phyloP scores from a whole-genome alignment of 2,797 vertebrate species.

The Australoheros facetus region DNA sequence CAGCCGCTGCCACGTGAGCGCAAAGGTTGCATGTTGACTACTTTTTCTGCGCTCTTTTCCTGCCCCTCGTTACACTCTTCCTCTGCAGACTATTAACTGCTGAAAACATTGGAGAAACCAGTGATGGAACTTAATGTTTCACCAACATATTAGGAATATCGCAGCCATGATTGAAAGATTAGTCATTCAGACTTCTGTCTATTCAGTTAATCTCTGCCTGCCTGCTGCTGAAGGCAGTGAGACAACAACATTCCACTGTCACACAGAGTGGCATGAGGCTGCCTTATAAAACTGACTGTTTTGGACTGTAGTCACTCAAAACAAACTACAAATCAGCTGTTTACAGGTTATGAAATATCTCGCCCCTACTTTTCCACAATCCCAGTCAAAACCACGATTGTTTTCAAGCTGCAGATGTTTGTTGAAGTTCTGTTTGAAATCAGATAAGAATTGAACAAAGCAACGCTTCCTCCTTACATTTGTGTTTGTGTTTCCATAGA shows the following conservation, averaged over 20 bases:
- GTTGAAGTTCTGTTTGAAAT: not conserved
- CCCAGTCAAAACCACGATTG: not conserved
- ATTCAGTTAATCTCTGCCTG: not conserved
- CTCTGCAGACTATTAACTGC: too few relatives aligned
- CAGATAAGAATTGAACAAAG: not conserved
- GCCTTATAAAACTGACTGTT: not conserved
- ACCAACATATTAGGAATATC: not conserved
- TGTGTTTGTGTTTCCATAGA: slow-evolving; percentile 40
- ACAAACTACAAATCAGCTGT: not conserved
- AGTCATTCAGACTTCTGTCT: not conserved
- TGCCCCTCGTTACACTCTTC: not conserved
- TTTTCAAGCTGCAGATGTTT: not conserved
- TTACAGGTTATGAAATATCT: not conserved
- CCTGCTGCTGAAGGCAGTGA: not conserved
- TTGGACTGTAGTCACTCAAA: not conserved
- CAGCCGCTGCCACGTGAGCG: not conserved
- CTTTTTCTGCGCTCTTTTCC: not conserved
- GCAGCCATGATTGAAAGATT: not conserved
- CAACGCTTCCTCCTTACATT: not conserved
- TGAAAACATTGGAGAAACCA: not conserved
- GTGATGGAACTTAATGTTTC: not conserved
- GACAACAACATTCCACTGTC: slow-evolving; percentile 51
- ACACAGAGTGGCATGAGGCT: slow-evolving; percentile 1
- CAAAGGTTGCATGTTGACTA: not conserved
- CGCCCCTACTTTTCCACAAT: not conserved